Conservation (phyloP, 2,797 vertebrate species). For the Allobates femoralis region DNA sequence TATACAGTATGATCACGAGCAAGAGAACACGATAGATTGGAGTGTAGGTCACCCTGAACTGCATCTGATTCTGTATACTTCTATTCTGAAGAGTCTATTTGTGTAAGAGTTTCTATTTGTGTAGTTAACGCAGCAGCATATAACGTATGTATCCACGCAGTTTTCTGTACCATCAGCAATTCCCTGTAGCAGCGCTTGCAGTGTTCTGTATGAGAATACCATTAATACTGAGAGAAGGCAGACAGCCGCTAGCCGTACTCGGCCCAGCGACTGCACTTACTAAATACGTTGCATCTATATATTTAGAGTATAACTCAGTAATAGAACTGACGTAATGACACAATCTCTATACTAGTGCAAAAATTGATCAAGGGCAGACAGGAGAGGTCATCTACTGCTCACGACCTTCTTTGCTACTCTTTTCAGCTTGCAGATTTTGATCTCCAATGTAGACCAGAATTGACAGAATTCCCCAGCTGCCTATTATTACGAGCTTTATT, state of each 20-base stretch:
- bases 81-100: not conserved
- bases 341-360: not conserved
- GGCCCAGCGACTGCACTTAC: not conserved
- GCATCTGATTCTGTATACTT: not conserved
- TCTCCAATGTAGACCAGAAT: not conserved
- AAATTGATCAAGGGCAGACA: not conserved
- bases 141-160: not conserved
- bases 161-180: not conserved
- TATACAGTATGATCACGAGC: too few species aligned
- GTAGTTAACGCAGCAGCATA: constrained; percentile 6
- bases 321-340: not conserved
- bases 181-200: not conserved
- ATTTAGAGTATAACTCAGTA: not conserved
- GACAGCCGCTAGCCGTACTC: not conserved
- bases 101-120: constrained; percentile 5
- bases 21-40: not conserved
- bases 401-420: not conserved
- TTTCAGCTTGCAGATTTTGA: not conserved
- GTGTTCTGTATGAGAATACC: not conserved
- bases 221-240: not conserved
- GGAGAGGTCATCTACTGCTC: not conserved
- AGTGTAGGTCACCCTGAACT: constrained; percentile 19
- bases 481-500: constrained; percentile 4
- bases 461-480: not conserved
- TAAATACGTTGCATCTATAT: not conserved